phyloP scores from a whole-genome alignment of 2,888 invertebrate genomes.

The Heteromyza rotundicornis region DNA sequence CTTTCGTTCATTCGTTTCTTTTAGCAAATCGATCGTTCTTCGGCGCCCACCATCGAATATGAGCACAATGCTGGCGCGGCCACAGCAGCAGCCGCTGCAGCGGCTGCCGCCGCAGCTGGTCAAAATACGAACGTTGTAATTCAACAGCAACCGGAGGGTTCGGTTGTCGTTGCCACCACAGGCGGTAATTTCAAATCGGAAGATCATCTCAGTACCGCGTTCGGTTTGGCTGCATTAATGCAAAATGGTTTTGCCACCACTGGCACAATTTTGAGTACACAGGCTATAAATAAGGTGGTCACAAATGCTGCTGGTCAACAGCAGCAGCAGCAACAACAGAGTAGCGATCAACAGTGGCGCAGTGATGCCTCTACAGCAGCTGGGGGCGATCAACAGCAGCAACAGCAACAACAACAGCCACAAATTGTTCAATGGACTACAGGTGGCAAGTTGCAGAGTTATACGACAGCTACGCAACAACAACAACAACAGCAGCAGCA shows the following conservation, averaged over 20 bases:
- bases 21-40: constrained; percentile 61
- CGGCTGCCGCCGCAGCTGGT: constrained; percentile 36
- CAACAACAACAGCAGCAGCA: constrained; percentile 48
- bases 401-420: constrained; percentile 42
- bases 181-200: constrained; percentile 68
- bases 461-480: constrained; percentile 49
- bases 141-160: constrained; percentile 44
- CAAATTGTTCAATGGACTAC: constrained; percentile 65
- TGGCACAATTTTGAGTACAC: constrained; percentile 65
- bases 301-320: constrained; percentile 38
- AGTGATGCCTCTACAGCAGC: too few relatives aligned
- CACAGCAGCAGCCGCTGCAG: constrained; percentile 42
- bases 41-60: constrained; percentile 62
- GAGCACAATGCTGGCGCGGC: constrained; percentile 52
- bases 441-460: constrained; percentile 81
- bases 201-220: constrained; percentile 74
- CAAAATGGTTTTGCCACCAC: constrained; percentile 67
- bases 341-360: constrained; percentile 39
- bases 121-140: constrained; percentile 43
- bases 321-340: constrained; percentile 49
- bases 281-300: constrained; percentile 57
- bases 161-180: constrained; percentile 50
- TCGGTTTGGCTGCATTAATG: constrained; percentile 79
- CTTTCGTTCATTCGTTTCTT: not conserved
- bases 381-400: constrained; percentile 34